Evolutionary conservation across 1,140 invertebrate genomes (phyloP).

Genomic region (Nymphalis io): DNA sequence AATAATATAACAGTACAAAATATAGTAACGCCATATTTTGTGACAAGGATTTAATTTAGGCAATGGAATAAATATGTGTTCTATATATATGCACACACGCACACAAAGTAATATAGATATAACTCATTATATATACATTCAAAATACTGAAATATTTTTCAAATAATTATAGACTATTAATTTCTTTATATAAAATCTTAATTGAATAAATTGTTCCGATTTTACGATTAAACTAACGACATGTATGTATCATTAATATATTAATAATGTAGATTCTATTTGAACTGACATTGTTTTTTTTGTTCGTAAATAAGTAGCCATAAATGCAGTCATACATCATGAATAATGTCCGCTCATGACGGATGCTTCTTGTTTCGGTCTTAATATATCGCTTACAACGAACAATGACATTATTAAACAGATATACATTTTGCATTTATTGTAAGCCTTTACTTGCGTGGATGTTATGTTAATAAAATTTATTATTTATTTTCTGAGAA

Average conservation of each 20-base stretch:
- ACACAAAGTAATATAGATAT: no score
- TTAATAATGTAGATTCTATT: background rate
- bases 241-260: background rate
- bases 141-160: no score
- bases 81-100: no score
- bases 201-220: no score
- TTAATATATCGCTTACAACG: slow-evolving; percentile 17
- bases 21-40: no score
- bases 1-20: no score
- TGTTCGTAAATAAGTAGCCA: slow-evolving; percentile 10
- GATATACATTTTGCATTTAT: background rate
- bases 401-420: slow-evolving; percentile 15
- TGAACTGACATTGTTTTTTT: slow-evolving; percentile 1
- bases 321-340: slow-evolving; percentile 1
- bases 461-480: background rate
- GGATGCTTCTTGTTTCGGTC: slow-evolving; percentile 16
- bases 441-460: background rate
- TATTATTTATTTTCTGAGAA: background rate
- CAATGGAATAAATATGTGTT: background rate
- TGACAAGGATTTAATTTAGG: background rate
- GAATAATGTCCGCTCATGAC: slow-evolving; percentile 11
- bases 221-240: no score
- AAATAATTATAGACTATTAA: no score
- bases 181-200: no score
- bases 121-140: no score